phyloP scores from a whole-genome alignment of 2,888 invertebrate species.

The Stomorhina lunata region DNA sequence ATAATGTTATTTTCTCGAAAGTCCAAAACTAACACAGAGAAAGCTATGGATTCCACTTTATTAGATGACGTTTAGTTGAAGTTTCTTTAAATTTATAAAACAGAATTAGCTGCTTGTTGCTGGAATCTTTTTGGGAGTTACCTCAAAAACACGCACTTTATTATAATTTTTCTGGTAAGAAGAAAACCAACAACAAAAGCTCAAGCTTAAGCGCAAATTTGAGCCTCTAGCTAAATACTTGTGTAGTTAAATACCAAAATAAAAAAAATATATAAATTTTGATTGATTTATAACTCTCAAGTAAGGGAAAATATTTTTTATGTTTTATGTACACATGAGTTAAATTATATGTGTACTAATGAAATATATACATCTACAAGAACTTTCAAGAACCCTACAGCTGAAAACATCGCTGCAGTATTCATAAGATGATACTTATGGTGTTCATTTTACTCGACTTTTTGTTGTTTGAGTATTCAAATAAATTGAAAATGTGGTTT shows the following conservation, averaged over 20 bases:
- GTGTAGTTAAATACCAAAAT: conserved; percentile 64
- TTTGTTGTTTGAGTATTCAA: too few relatives aligned
- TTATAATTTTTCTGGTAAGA: conserved; percentile 37
- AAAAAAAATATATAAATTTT: conserved; percentile 65
- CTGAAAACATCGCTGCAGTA: too few relatives aligned
- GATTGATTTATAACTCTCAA: conserved; percentile 76
- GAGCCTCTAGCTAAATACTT: conserved; percentile 68
- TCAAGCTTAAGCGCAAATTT: conserved; percentile 62
- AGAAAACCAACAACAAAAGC: conserved; percentile 1
- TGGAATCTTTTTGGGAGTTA: conserved; percentile 54
- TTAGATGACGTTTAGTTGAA: conserved; percentile 2
- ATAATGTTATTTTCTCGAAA: too few relatives aligned
- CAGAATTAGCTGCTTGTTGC: conserved; percentile 8
- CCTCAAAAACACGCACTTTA: conserved; percentile 62
- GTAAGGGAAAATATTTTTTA: conserved; percentile 7
- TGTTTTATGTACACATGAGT: conserved; percentile 4
- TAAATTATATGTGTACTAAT: background rate
- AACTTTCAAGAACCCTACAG: background rate
- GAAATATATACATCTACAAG: background rate
- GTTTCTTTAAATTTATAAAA: conserved; percentile 9
- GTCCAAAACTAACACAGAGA: background rate
- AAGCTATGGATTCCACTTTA: background rate
- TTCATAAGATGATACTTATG: too few relatives aligned
- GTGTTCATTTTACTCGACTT: too few relatives aligned
- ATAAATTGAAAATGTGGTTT: too few relatives aligned